Percentiles rank a stretch among this genome's conserved stretches.
phyloP scores from a whole-genome alignment of 2,888 invertebrate genomes.

The Hirtodrosophila confusa region DNA sequence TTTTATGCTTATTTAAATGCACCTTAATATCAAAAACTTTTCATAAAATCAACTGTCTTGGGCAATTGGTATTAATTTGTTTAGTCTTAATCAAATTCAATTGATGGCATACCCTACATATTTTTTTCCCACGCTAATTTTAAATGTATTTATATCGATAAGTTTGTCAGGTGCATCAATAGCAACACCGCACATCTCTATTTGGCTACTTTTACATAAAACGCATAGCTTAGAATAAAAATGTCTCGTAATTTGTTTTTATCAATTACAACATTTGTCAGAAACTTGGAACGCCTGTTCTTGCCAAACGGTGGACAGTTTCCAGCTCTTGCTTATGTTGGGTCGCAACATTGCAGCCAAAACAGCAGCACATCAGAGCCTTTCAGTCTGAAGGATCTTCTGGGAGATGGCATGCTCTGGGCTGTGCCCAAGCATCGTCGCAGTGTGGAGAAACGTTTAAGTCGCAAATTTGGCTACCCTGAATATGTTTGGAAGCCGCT shows the following conservation, averaged over 20 bases:
- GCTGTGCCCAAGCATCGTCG: constrained; percentile 85
- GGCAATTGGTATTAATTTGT: too few relatives aligned
- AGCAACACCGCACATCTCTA: too few relatives aligned
- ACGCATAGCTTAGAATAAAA: constrained; percentile 1
- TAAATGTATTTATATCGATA: too few relatives aligned
- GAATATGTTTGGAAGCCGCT: constrained; percentile 89
- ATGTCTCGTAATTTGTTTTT: constrained; percentile 79
- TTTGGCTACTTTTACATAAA: constrained; percentile 31
- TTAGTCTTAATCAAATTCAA: too few relatives aligned
- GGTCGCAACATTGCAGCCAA: constrained; percentile 27
- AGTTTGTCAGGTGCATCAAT: too few relatives aligned
- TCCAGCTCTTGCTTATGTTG: constrained; percentile 68
- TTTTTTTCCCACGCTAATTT: too few relatives aligned
- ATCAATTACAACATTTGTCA: constrained; percentile 83
- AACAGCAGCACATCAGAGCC: constrained; percentile 14
- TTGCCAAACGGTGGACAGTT: constrained; percentile 83
- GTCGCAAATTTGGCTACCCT: constrained; percentile 89
- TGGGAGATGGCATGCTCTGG: constrained; percentile 91
- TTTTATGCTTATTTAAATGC: too few relatives aligned
- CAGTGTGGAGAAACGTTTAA: constrained; percentile 89
- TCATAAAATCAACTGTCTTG: too few relatives aligned
- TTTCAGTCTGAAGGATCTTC: constrained; percentile 87
- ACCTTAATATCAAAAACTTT: too few relatives aligned
- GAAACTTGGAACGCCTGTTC: constrained; percentile 83
- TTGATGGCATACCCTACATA: too few relatives aligned